Base-by-base conservation (phyloP, 2,888 invertebrate species). In the Dicyrtoma fusca region DNA sequence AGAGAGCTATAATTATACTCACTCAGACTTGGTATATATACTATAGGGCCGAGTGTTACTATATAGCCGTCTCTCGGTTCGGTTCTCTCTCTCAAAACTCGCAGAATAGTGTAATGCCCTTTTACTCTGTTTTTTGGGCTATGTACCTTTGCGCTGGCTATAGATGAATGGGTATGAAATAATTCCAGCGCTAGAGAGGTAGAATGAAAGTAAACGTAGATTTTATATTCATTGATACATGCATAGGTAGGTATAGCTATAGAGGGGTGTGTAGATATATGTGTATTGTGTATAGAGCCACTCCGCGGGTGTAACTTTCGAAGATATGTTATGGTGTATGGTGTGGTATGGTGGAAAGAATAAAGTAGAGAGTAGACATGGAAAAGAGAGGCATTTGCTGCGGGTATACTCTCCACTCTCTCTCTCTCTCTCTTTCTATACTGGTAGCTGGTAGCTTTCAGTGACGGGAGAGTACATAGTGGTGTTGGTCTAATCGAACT, bases 401-500 rank as follows among this genome's bases (percentile, higher is more conserved):
- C 34, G 34, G 34, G 34, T 34, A 34, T 34, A 34, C 34, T 5
- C n/a, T n/a, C n/a, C n/a, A n/a, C n/a, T n/a, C n/a, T n/a, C n/a
- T n/a, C n/a, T n/a, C n/a, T n/a, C n/a, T n/a, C n/a, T n/a, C n/a
- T n/a, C n/a, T n/a, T n/a, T 5, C 10, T 51, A n/a, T 61, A 61
- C 34, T 61, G 19, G 25, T 44, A 10, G 13, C 17, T 11, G 63
- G 25, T 26, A n/a, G 10, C 17, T n/a, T n/a, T n/a, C n/a, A n/a
- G n/a, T n/a, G n/a, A n/a, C n/a, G n/a, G n/a, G n/a, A n/a, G 8
- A 26, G 13, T 26, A 64, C 23, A 21, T 25, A 69, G 61, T 59
- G 34, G 57, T 59, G 59, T 71, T 72, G 76, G 73, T 77, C 72
- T 76, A 72, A 75, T 74, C 77, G 69, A 78, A 80, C 77, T 80